These are phyloP conservation scores for Epinephelus lanceolatus DNA, from an alignment of 2,113 vertebrate species.

Conservation along the genomic window DNA sequence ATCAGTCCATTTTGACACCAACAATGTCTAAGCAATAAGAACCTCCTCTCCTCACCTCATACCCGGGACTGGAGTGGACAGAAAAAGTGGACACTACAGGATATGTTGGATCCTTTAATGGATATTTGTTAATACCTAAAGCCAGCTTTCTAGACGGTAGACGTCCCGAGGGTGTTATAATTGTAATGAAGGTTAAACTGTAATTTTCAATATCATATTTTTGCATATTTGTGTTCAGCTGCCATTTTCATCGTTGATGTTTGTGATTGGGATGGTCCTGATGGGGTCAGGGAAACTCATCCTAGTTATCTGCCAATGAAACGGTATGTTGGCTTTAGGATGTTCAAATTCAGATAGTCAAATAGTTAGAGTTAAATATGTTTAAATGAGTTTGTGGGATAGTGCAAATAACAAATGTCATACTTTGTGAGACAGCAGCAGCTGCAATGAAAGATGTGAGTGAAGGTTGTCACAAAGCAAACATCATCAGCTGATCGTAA, in stretches of 20 bases:
- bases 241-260: conserved; percentile 31
- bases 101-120: conserved; percentile 29
- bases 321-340: conserved; percentile 11
- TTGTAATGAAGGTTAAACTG: conserved; percentile 41
- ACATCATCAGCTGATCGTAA: not conserved
- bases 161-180: conserved; percentile 33
- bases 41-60: conserved; percentile 13
- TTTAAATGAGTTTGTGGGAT: conserved; percentile 50
- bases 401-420: conserved; percentile 65
- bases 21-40: conserved; percentile 45
- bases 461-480: not conserved
- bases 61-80: conserved; percentile 19
- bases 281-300: not conserved
- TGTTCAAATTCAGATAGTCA: conserved; percentile 33
- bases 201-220: conserved; percentile 54
- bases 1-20: conserved; percentile 18
- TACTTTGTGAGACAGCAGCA: conserved; percentile 24
- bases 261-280: conserved; percentile 15
- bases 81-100: conserved; percentile 48
- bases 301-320: not conserved
- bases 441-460: conserved; percentile 1
- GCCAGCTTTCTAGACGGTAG: conserved; percentile 24
- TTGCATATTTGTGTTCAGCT: conserved; percentile 51
- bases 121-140: conserved; percentile 30
- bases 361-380: conserved; percentile 18